Conservation (phyloP, 2,888 invertebrate species). For the Caenorhabditis drosophilae region DNA sequence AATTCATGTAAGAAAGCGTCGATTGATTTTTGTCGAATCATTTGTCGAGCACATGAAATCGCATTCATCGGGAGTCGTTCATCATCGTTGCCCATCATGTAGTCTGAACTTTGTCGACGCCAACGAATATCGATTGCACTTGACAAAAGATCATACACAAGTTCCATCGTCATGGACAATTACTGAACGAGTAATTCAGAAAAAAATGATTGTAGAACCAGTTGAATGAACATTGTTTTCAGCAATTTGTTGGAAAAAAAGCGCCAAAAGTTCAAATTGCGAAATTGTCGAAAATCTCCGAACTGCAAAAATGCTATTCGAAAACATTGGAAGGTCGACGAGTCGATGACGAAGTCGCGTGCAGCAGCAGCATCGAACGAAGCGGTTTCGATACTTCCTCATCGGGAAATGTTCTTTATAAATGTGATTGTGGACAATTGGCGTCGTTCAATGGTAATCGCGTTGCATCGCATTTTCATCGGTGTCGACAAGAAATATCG, state of each 20-base stretch:
- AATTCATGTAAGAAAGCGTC: conserved; percentile 4
- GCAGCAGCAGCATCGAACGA: conserved; percentile 9
- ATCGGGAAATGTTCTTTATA: conserved; percentile 1
- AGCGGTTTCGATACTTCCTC: conserved; percentile 13
- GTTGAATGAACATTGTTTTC: background rate
- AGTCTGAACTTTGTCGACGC: conserved; percentile 11
- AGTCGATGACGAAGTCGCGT: conserved; percentile 21
- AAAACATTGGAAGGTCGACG: conserved; percentile 18
- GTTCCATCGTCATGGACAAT: conserved; percentile 5
- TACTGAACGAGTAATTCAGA: background rate
- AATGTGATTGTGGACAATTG: conserved; percentile 23
- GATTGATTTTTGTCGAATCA: conserved; percentile 2
- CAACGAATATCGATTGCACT: conserved; percentile 2
- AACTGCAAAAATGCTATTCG: conserved; percentile 8
- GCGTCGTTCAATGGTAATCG: conserved; percentile 28
- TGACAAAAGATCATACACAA: conserved; percentile 5
- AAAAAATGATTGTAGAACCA: background rate
- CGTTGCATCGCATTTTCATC: conserved; percentile 23
- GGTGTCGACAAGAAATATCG: conserved; percentile 6
- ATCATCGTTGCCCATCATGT: background rate
- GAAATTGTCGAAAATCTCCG: conserved; percentile 3
- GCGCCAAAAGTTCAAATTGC: conserved; percentile 1
- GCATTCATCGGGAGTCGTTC: conserved; percentile 9
- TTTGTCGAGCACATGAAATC: conserved; percentile 7
- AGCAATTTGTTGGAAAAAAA: no score